Conservation (phyloP, 2,113 vertebrate species). For the Arothron firmamentum region DNA sequence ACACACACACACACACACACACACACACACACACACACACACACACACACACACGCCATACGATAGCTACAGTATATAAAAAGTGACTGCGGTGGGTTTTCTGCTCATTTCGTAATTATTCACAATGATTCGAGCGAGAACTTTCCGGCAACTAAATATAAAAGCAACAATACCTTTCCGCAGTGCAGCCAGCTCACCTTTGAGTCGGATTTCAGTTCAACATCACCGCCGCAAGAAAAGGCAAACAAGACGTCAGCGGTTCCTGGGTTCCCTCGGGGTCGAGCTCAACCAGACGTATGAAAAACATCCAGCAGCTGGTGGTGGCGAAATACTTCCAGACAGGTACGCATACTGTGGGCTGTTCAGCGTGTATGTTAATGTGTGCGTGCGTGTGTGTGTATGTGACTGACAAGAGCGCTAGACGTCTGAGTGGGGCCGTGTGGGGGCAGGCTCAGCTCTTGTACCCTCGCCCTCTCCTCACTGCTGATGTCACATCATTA, state of each 20-base stretch:
- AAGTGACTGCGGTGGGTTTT: too few species aligned
- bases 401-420: not conserved
- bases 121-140: not conserved
- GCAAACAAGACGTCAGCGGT: not conserved
- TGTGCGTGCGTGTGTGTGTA: slow-evolving; percentile 1
- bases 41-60: too few species aligned
- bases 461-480: slow-evolving; percentile 67
- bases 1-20: too few species aligned
- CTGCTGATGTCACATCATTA: slow-evolving; percentile 88
- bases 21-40: too few species aligned
- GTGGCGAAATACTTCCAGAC: slow-evolving; percentile 46
- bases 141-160: not conserved
- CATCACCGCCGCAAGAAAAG: not conserved
- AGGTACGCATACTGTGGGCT: slow-evolving; percentile 57
- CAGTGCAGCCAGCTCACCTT: slow-evolving; percentile 43
- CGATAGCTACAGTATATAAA: too few species aligned
- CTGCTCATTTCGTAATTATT: not conserved
- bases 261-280: slow-evolving; percentile 44
- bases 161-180: not conserved
- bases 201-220: slow-evolving; percentile 5
- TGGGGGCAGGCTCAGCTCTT: slow-evolving; percentile 67
- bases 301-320: slow-evolving; percentile 66
- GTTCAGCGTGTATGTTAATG: too few species aligned
- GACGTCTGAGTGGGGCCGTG: slow-evolving; percentile 45
- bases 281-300: slow-evolving; percentile 41